Conservation (phyloP, 2,113 vertebrate genomes). For the Salvelinus sp. region DNA sequence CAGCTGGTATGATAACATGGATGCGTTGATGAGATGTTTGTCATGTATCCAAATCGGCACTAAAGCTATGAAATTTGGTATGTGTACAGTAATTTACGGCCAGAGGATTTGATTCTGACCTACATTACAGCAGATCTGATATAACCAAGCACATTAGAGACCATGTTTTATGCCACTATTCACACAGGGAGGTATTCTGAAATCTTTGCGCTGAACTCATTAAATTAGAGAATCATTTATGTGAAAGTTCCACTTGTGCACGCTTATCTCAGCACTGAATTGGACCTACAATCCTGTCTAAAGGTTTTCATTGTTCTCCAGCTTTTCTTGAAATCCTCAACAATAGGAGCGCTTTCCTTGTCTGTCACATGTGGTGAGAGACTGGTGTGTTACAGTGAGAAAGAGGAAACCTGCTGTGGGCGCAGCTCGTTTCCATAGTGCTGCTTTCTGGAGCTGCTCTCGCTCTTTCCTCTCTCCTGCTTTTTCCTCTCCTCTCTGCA, state of each 20-base stretch:
- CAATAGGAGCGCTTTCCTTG: background rate
- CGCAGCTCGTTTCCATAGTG: slow-evolving; percentile 51
- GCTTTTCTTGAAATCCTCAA: background rate
- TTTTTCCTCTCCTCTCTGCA: background rate
- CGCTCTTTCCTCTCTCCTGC: background rate
- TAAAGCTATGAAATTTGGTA: background rate
- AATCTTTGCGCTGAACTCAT: too few relatives aligned
- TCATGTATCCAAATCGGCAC: background rate
- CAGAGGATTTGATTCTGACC: background rate
- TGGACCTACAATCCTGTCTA: too few relatives aligned
- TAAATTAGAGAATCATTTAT: too few relatives aligned
- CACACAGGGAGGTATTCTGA: too few relatives aligned
- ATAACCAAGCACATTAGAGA: background rate
- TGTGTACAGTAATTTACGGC: too few relatives aligned
- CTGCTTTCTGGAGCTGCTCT: slow-evolving; percentile 11
- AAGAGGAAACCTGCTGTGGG: slow-evolving; percentile 46
- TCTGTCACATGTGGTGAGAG: slow-evolving; percentile 10
- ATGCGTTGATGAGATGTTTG: background rate
- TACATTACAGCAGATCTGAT: background rate
- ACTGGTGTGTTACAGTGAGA: slow-evolving; percentile 13
- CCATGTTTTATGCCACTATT: background rate
- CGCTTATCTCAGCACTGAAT: too few relatives aligned
- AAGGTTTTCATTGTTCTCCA: background rate
- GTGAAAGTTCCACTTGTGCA: too few relatives aligned
- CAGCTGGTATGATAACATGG: background rate